Base-by-base conservation (phyloP, 2,113 vertebrate species). In the Corythornis vintsioides region DNA sequence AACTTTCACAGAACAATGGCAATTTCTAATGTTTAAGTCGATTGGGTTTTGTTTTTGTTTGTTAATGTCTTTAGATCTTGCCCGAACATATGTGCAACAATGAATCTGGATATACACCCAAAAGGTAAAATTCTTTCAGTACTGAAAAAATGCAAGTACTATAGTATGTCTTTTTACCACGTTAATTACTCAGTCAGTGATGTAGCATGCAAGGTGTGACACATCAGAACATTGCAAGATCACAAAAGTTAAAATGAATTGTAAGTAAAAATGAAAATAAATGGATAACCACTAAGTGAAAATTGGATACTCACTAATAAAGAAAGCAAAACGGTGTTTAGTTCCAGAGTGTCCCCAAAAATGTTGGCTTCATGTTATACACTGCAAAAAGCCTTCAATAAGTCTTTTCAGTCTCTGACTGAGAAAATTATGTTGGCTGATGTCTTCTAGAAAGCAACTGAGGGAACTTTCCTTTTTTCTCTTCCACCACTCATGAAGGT, bases 21-120 rank as follows among this genome's bases (percentile, higher is more conserved):
- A 72, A 55, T 80, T 85, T 69, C 16, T 90, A 74, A 67, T 71
- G 66, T n/a, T 76, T 38, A 71, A 67, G 5, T 57, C 11, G 11
- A n/a, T 14, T 28, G 6, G 0, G 20, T 48, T 60, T 57, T 26
- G 18, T 6, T 7, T 89, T 93, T 92, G 86, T 92, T 73, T 47
- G 19, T 47, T 47, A 47, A 52, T 59, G 3, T 40, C 56, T 94
- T 91, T 94, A 98, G 97, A 71, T 98, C 95, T 20, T 96, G 91
- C 82, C 87, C 96, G 24, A 83, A 13, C 20, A 15, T 75, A 59
- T 16, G 28, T 29, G n/a, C 82, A 83, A 42, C n/a, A 70, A 96
- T 89, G 95, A 90, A 96, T 91, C 77, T 3, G 1, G 18, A 59
- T 42, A 20, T 10, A 26, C 22, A 43, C 12, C 72, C 6, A 2